Conservation (phyloP, 2,888 invertebrate genomes). For the Parnassius smintheus region DNA sequence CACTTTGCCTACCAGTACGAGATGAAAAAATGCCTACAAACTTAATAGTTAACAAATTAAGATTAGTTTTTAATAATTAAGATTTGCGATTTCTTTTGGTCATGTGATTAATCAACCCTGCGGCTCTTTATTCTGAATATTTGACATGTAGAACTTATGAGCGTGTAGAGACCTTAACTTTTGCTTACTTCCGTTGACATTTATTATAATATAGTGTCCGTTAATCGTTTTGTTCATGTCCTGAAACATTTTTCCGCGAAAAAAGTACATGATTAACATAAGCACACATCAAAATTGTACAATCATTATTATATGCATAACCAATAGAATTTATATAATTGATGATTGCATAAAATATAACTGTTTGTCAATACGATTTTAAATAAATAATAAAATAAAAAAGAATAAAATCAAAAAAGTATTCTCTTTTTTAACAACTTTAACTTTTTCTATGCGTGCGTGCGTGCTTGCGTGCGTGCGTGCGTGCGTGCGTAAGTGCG, state of each 20-base stretch:
- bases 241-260: slow-evolving; percentile 25
- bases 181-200: slow-evolving; percentile 44
- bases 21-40: too few relatives aligned
- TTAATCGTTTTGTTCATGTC: slow-evolving; percentile 27
- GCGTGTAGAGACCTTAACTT: slow-evolving; percentile 45
- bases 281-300: too few relatives aligned
- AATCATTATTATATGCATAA: not conserved
- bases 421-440: too few relatives aligned
- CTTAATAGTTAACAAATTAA: too few relatives aligned
- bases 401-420: too few relatives aligned
- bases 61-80: too few relatives aligned
- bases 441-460: too few relatives aligned
- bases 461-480: too few relatives aligned
- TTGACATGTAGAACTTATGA: slow-evolving; percentile 47
- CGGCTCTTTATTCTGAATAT: slow-evolving; percentile 39
- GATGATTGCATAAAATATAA: slow-evolving; percentile 5
- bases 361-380: not conserved
- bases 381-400: too few relatives aligned
- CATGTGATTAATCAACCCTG: slow-evolving; percentile 39
- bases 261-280: not conserved
- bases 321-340: slow-evolving; percentile 7
- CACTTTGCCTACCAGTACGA: too few relatives aligned
- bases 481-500: too few relatives aligned
- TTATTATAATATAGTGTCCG: slow-evolving; percentile 44
- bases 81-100: too few relatives aligned